A percentile compares a stretch with the other conserved stretches of the same genome.
Evolutionary conservation across 2,113 vertebrate genomes (phyloP).

Genomic region (Anarhynchus alexandrinus): DNA sequence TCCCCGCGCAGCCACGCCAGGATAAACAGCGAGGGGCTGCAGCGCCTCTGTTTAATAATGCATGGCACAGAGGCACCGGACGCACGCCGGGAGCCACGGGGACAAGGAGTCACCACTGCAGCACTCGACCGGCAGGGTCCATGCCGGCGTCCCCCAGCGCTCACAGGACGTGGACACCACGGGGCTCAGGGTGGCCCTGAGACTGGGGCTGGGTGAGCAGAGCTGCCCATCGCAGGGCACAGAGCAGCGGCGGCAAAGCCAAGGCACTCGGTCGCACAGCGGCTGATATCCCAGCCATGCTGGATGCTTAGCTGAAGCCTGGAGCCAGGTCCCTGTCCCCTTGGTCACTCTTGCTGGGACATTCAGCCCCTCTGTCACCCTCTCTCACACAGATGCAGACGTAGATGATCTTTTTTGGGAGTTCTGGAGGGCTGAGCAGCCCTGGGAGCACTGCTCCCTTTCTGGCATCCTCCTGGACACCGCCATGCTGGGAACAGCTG

Average conservation of each 20-base stretch:
- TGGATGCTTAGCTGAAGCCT: not conserved
- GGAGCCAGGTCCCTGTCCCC: not conserved
- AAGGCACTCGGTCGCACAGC: fast-evolving
- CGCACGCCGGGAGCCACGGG: not conserved
- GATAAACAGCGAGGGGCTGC: constrained; percentile 38
- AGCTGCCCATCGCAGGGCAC: not conserved
- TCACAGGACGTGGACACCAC: fast-evolving
- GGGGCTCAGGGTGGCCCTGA: not conserved
- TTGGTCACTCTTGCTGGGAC: fast-evolving
- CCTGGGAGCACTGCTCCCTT: not conserved
- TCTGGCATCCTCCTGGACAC: not conserved
- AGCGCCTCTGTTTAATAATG: constrained; percentile 51
- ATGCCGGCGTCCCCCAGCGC: fast-evolving
- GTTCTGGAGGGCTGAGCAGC: not conserved
- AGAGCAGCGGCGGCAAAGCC: not conserved
- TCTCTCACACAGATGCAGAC: not conserved
- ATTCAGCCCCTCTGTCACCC: not conserved
- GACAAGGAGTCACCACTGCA: not conserved
- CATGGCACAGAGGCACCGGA: constrained; percentile 7
- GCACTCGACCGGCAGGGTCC: not conserved
- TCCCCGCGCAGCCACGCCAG: not conserved
- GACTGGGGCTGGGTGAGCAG: not conserved
- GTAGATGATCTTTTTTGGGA: not conserved
- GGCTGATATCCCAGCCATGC: fast-evolving
- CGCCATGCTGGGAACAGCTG: not conserved